Conservation (phyloP, 1,140 invertebrate species). For the Yoshiicerus persimilis region DNA sequence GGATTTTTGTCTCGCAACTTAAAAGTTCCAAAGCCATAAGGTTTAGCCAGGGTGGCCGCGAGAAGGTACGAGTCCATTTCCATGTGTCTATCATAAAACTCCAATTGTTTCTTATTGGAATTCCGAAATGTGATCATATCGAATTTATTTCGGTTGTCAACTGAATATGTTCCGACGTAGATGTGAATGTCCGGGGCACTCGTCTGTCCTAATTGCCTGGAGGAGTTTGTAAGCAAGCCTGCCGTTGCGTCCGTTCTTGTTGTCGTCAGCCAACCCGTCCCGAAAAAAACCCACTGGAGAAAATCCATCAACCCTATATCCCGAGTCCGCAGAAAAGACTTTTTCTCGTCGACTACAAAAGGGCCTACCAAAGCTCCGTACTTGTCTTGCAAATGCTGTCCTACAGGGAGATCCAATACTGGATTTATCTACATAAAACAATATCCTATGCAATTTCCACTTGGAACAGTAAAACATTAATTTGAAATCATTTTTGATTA, state of each 20-base stretch:
- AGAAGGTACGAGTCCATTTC: background rate
- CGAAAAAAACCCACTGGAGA: background rate
- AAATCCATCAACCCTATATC: background rate
- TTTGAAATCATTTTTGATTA: too few relatives aligned
- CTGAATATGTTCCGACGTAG: background rate
- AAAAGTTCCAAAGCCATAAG: background rate
- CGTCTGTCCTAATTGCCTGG: background rate
- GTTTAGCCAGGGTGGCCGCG: background rate
- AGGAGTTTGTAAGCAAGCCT: background rate
- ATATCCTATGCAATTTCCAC: background rate
- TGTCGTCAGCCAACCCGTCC: background rate
- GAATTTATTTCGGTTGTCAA: background rate
- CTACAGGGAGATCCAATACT: constrained; percentile 32
- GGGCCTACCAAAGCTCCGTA: constrained; percentile 27
- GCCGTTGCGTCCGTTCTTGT: background rate
- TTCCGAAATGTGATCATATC: background rate
- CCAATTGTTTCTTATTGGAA: background rate
- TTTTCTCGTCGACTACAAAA: constrained; percentile 26
- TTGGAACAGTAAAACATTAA: background rate
- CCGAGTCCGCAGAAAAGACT: constrained; percentile 17
- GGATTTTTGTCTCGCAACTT: background rate
- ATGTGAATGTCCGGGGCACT: background rate
- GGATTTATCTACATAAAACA: background rate
- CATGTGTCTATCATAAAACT: background rate
- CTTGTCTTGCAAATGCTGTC: constrained; percentile 30